These are phyloP conservation scores for Odocoileus virginianus DNA, from an alignment of 2,113 vertebrate species.

Conservation along the genomic window DNA sequence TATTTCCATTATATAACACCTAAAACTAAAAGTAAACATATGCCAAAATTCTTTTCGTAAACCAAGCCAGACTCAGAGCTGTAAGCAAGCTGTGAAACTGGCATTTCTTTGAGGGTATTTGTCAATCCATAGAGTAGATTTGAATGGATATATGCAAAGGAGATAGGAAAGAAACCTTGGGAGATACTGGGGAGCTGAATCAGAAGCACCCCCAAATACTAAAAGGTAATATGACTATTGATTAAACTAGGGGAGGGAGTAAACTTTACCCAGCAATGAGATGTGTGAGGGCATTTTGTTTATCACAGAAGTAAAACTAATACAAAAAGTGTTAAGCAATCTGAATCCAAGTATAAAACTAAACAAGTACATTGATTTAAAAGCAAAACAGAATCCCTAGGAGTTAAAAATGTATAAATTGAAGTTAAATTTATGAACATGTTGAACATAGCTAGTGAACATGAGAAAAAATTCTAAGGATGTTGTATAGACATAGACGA, in stretches of 20 bases:
- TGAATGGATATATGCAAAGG: background rate
- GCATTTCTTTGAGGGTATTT: background rate
- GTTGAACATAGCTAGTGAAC: background rate
- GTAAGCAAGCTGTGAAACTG: background rate
- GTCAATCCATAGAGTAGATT: background rate
- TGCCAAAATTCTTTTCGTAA: background rate
- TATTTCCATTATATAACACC: background rate
- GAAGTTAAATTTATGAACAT: background rate
- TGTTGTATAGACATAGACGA: background rate
- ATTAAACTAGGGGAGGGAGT: background rate
- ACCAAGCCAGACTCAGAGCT: background rate
- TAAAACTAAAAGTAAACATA: background rate
- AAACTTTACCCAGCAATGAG: background rate
- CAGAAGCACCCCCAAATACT: background rate
- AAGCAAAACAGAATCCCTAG: background rate
- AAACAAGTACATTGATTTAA: background rate
- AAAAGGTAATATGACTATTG: background rate
- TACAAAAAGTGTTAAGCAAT: background rate
- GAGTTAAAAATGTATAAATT: background rate
- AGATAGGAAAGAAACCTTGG: background rate
- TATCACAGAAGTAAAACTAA: background rate
- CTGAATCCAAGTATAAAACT: background rate
- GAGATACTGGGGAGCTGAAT: background rate
- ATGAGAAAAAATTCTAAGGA: background rate
- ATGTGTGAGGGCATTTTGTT: background rate